Conservation (phyloP, 1,140 invertebrate species). For the Drosophila punjabiensis region DNA sequence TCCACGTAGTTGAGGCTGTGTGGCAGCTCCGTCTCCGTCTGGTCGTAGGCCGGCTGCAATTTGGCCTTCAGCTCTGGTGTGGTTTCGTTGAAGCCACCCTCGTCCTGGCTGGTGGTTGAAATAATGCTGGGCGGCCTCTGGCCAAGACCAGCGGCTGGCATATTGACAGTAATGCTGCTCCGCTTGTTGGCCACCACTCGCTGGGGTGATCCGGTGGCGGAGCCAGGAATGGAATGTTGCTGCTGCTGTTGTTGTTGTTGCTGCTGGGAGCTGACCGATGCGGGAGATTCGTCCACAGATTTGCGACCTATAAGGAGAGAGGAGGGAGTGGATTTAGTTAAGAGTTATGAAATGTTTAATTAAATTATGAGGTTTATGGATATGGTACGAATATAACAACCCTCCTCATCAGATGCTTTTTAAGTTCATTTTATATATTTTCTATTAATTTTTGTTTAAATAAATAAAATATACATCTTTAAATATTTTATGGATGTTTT, state of each 20-base stretch:
- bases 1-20: slow-evolving; percentile 82
- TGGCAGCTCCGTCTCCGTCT: slow-evolving; percentile 37
- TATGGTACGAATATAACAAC: neutral
- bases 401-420: neutral
- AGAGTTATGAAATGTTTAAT: neutral
- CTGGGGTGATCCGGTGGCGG: slow-evolving; percentile 61
- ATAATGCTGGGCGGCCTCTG: slow-evolving; percentile 86
- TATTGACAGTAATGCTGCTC: slow-evolving; percentile 86
- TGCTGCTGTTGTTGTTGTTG: slow-evolving; percentile 47
- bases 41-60: slow-evolving; percentile 85
- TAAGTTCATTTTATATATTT: neutral
- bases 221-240: slow-evolving; percentile 58
- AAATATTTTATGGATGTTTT: neutral
- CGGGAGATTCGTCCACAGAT: slow-evolving; percentile 60
- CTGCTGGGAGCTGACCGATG: slow-evolving; percentile 29
- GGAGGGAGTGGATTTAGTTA: neutral
- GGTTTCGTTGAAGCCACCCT: slow-evolving; percentile 89
- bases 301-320: slow-evolving; percentile 60
- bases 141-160: slow-evolving; percentile 88
- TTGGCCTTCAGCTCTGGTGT: slow-evolving; percentile 88
- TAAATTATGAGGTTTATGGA: neutral
- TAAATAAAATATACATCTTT: neutral
- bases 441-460: neutral
- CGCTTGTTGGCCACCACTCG: slow-evolving; percentile 78
- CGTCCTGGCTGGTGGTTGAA: slow-evolving; percentile 87